Evolutionary conservation across 2,888 invertebrate species (phyloP).

Genomic region (Osmoderma eremita): DNA sequence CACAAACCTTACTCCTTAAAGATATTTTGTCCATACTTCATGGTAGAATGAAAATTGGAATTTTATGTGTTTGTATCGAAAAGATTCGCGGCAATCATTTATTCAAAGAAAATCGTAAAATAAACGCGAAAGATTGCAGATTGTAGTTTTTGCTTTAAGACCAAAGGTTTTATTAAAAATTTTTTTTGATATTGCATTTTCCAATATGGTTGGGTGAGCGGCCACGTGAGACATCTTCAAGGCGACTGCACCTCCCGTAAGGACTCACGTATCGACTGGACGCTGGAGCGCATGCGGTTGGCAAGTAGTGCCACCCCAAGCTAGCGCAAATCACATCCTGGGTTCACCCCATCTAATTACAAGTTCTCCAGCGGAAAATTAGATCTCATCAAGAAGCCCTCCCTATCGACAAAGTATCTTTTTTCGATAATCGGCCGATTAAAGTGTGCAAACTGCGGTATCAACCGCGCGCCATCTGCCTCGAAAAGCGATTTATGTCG

Average conservation of each 20-base stretch:
- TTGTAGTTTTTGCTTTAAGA: too few relatives aligned
- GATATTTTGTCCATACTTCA: constrained; percentile 15
- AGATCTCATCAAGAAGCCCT: constrained; percentile 33
- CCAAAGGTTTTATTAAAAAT: not conserved
- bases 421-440: constrained; percentile 35
- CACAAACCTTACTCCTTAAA: constrained; percentile 15
- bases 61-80: too few relatives aligned
- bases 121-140: too few relatives aligned
- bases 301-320: constrained; percentile 7
- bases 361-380: constrained; percentile 35
- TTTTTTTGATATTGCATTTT: constrained; percentile 4
- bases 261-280: constrained; percentile 30
- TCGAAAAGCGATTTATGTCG: constrained; percentile 10
- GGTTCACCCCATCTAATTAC: constrained; percentile 37
- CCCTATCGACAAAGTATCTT: constrained; percentile 29
- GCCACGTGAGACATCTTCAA: not conserved
- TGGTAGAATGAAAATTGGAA: not conserved
- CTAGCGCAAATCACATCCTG: constrained; percentile 34
- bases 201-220: constrained; percentile 11
- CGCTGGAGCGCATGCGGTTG: constrained; percentile 27
- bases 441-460: constrained; percentile 30
- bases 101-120: not conserved
- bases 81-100: constrained; percentile 21
- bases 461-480: constrained; percentile 22
- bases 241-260: constrained; percentile 1